phyloP scores from a whole-genome alignment of 2,113 vertebrate species.

The Protobothrops mucrosquamatus region DNA sequence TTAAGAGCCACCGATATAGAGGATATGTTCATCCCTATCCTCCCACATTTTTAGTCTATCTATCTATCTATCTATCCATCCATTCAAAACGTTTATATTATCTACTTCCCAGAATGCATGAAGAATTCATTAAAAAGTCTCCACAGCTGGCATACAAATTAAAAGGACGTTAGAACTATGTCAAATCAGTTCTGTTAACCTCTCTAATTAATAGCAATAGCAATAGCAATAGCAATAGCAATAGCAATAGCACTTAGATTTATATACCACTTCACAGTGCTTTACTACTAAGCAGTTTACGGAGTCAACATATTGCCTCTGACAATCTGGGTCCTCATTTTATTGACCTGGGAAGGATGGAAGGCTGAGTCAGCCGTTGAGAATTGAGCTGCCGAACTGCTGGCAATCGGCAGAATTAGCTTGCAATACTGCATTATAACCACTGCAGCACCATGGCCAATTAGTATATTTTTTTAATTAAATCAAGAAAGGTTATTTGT shows the following conservation, averaged over 20 bases:
- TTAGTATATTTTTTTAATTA: background rate
- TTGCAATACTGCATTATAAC: background rate
- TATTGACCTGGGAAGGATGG: too few relatives aligned
- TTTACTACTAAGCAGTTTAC: too few relatives aligned
- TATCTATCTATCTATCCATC: background rate
- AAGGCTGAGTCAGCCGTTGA: too few relatives aligned
- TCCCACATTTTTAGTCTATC: background rate
- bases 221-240: background rate
- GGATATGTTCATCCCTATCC: background rate
- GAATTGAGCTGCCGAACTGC: too few relatives aligned
- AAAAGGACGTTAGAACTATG: background rate
- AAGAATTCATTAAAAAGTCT: background rate
- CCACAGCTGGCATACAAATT: background rate
- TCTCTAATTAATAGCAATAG: background rate
- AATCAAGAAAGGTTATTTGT: background rate
- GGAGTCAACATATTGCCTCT: too few relatives aligned
- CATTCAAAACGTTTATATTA: background rate
- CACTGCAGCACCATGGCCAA: background rate
- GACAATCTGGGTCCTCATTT: too few relatives aligned
- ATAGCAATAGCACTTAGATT: background rate
- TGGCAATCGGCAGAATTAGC: too few relatives aligned
- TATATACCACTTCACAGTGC: too few relatives aligned
- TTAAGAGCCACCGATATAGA: background rate
- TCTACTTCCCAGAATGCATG: background rate
- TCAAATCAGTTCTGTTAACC: background rate